A percentile compares a stretch with the other conserved stretches of the same genome.
Conservation (phyloP, 2,113 vertebrate species). For the Cynoglossus semilaevis region DNA sequence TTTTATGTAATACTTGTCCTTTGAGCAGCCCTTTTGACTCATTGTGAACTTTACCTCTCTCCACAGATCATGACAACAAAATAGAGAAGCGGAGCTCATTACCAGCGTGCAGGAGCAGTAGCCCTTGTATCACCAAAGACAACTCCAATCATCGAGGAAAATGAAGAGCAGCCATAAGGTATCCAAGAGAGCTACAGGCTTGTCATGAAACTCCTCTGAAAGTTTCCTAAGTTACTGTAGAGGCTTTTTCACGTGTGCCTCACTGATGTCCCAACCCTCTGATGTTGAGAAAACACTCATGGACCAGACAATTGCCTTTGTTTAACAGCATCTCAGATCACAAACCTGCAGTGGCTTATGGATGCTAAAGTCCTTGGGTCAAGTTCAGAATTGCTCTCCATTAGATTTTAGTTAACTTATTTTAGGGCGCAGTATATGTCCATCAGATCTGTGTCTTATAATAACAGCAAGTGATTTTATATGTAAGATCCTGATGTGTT, state of each 20-base stretch:
- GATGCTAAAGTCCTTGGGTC: conserved; percentile 15
- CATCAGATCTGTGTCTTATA: conserved; percentile 6
- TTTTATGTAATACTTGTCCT: neutral
- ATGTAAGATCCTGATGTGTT: neutral
- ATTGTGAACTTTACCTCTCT: conserved; percentile 24
- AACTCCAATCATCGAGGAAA: conserved; percentile 82
- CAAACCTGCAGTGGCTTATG: conserved; percentile 19
- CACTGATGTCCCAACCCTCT: conserved; percentile 14
- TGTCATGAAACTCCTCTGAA: conserved; percentile 14
- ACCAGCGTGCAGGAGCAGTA: conserved; percentile 72
- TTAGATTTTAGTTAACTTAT: too few species aligned
- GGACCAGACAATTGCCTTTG: conserved; percentile 17
- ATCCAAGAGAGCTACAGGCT: conserved; percentile 19
- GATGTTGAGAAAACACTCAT: conserved; percentile 8
- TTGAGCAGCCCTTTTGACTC: neutral
- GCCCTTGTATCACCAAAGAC: conserved; percentile 83
- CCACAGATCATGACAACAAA: conserved; percentile 82
- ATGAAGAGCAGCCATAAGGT: conserved; percentile 55
- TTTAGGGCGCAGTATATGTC: too few species aligned
- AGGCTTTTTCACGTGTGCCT: conserved; percentile 16
- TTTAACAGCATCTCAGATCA: conserved; percentile 21
- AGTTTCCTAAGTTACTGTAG: conserved; percentile 13
- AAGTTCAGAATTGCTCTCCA: conserved; percentile 1
- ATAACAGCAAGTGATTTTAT: neutral
- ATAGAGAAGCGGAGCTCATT: conserved; percentile 75